Evolutionary conservation across 2,797 vertebrate genomes (phyloP).

Genomic region (Fratercula arctica): DNA sequence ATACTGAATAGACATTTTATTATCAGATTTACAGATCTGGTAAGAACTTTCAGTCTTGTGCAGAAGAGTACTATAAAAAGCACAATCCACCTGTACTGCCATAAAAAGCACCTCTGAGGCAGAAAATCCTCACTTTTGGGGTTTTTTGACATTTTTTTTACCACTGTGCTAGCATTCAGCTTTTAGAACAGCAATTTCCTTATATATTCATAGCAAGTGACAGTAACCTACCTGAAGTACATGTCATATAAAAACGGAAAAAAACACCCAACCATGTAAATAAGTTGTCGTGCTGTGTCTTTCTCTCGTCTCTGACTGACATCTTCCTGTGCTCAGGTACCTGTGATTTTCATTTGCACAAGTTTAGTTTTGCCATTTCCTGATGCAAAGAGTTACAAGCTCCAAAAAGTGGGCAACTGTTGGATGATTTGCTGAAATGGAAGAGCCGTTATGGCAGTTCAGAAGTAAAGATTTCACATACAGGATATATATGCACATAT

Average conservation of each 20-base stretch:
- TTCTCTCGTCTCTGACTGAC: neutral
- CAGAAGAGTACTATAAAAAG: neutral
- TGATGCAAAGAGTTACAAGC: neutral
- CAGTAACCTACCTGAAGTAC: neutral
- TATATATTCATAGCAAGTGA: neutral
- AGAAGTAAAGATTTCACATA: neutral
- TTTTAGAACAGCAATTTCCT: neutral
- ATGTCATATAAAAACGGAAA: neutral
- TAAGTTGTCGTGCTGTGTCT: neutral
- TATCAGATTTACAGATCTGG: neutral
- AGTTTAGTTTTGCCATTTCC: neutral
- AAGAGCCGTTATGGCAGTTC: neutral
- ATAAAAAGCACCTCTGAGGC: neutral
- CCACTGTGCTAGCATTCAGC: neutral
- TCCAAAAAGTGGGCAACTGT: neutral
- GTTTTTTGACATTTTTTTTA: neutral
- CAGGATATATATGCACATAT: neutral
- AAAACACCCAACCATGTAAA: fast-evolving
- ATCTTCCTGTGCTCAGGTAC: neutral
- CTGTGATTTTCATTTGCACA: neutral
- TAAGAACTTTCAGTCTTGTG: neutral
- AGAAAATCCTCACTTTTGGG: neutral
- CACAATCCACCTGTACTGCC: neutral
- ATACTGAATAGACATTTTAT: neutral
- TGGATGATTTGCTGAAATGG: neutral